Evolutionary conservation across 2,113 vertebrate genomes (phyloP).

Genomic region (Oxyruncus cristatus): DNA sequence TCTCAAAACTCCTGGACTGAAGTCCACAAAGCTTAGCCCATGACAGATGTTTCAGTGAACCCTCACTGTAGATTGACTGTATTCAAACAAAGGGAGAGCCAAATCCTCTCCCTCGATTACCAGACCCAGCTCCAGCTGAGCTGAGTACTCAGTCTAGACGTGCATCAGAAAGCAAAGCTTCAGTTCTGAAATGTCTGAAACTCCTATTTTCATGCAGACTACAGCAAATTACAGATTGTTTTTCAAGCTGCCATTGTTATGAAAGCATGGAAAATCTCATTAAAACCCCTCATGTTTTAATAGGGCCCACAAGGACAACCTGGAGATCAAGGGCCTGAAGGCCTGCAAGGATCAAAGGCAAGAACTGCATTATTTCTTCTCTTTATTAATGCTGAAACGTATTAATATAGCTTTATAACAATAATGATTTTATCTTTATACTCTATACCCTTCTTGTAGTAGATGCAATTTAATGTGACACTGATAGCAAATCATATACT

Average conservation of each 20-base stretch:
- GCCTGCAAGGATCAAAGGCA: slow-evolving; percentile 84
- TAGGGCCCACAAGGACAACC: slow-evolving; percentile 84
- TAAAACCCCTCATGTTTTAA: slow-evolving; percentile 31
- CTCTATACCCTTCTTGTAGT: neutral
- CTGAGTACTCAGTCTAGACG: neutral
- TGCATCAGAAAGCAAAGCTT: neutral
- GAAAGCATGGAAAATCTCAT: neutral
- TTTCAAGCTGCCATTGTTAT: neutral
- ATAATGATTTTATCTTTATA: neutral
- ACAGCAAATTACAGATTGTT: neutral
- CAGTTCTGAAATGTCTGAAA: neutral
- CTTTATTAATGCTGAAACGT: neutral
- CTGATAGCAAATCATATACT: neutral
- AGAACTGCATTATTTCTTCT: slow-evolving; percentile 3
- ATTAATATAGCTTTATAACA: neutral
- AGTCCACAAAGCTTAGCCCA: neutral
- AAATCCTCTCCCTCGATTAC: neutral
- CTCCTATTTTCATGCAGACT: neutral
- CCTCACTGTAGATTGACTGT: neutral
- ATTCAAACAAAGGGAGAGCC: neutral
- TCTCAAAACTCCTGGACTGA: neutral
- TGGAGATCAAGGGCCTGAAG: slow-evolving; percentile 86
- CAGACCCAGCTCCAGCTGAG: neutral
- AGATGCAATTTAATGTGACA: neutral
- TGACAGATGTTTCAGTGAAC: neutral